phyloP scores from a whole-genome alignment of 2,888 invertebrate genomes.

The Brachyptera putata region DNA sequence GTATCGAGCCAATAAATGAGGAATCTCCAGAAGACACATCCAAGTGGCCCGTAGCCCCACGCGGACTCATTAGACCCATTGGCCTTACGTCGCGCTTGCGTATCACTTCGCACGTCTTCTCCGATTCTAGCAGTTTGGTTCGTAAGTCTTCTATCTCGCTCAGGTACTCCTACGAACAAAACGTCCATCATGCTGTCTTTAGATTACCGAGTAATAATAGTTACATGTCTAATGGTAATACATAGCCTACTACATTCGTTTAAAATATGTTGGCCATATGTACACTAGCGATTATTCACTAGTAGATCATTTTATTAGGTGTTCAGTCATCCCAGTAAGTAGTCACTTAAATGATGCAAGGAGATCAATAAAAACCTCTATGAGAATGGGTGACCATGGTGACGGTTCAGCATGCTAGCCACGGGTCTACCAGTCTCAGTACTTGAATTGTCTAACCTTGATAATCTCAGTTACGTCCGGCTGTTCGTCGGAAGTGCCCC shows the following conservation, averaged over 20 bases:
- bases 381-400: no score
- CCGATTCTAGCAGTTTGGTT: slow-evolving; percentile 84
- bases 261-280: no score
- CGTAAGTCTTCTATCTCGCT: slow-evolving; percentile 87
- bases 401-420: no score
- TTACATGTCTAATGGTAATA: no score
- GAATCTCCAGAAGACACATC: slow-evolving; percentile 43
- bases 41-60: slow-evolving; percentile 34
- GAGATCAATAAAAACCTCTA: no score
- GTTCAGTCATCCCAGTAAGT: no score
- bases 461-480: slow-evolving; percentile 62
- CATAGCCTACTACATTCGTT: no score
- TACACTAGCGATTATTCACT: no score
- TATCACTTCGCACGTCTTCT: slow-evolving; percentile 69
- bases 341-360: no score
- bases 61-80: slow-evolving; percentile 24
- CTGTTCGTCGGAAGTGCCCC: slow-evolving; percentile 51
- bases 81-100: slow-evolving; percentile 45
- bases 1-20: slow-evolving; percentile 47
- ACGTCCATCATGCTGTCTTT: neutral
- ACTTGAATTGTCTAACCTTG: neutral
- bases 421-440: no score
- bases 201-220: neutral
- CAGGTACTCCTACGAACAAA: slow-evolving; percentile 65
- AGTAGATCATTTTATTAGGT: no score